phyloP scores from a whole-genome alignment of 1,140 invertebrate genomes.

The Parasteatoda tepidariorum region DNA sequence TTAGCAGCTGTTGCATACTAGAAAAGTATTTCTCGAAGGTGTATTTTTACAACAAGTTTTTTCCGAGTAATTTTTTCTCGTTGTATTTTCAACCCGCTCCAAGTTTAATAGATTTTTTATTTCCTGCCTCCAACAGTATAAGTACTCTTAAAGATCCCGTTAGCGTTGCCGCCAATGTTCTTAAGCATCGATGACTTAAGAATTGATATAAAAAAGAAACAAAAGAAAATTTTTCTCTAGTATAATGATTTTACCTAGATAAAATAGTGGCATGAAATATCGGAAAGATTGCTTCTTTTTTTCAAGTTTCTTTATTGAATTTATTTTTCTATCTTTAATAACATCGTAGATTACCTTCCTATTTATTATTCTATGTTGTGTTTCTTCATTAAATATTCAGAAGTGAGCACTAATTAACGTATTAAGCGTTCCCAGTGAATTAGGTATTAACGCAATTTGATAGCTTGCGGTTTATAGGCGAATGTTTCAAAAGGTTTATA shows the following conservation, averaged over 20 bases:
- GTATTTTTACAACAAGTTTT: slow-evolving; percentile 39
- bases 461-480: background rate
- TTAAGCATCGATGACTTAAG: slow-evolving; percentile 39
- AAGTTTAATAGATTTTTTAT: slow-evolving; percentile 24
- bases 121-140: background rate
- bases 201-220: slow-evolving; percentile 3
- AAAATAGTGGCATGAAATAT: slow-evolving; percentile 20
- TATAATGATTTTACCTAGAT: slow-evolving; percentile 19
- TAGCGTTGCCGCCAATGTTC: slow-evolving; percentile 42
- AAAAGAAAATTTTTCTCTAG: slow-evolving; percentile 1
- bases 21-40: slow-evolving; percentile 25
- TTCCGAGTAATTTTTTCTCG: slow-evolving; percentile 6
- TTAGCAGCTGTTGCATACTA: slow-evolving; percentile 41
- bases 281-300: background rate
- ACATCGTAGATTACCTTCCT: background rate
- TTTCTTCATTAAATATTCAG: background rate
- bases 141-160: slow-evolving; percentile 33
- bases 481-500: background rate
- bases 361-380: slow-evolving; percentile 8
- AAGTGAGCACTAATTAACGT: slow-evolving; percentile 13
- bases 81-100: background rate
- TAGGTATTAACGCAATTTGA: background rate
- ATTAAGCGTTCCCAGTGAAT: background rate
- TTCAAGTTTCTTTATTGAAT: slow-evolving; percentile 11
- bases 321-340: background rate